Base-by-base conservation (phyloP, 2,113 vertebrate species). In the Rhombomys opimus region DNA sequence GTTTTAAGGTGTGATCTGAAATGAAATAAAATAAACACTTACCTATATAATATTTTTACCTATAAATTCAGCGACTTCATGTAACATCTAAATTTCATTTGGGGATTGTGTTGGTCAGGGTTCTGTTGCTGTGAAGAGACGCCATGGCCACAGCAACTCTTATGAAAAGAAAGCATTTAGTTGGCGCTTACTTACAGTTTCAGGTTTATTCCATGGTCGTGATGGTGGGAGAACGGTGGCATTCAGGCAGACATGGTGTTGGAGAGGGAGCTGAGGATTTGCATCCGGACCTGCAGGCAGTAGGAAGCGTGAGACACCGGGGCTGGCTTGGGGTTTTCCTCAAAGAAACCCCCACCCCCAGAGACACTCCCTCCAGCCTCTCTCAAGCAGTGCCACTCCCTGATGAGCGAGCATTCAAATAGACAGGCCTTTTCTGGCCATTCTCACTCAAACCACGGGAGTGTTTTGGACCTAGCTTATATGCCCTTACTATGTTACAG, bases 31-130 rank as follows among this genome's bases (percentile, higher is more conserved):
- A n/a, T 81, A 20, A 81, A 68, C 30, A 50, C 5, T 95, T 50
- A 92, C 67, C 32, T 57, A 38, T 0, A 54, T 2, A 77, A 38
- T 13, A 95, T 89, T 85, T 90, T 91, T 65, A 23, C 52, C 73
- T 46, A 22, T 84, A 88, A 86, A 72, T 86, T 93, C 67, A 91
- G 82, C 50, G 61, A 50, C 52, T 92, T 94, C 38, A 63, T n/a
- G 89, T 52, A 30, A 2, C 38, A 82, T 80, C 35, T 91, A 46
- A 94, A 91, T 89, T 73, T 54, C 50, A 77, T 75, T 54, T 90
- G 4, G 46, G 18, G 35, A 13, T 23, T 84, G n/a, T 63, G 59
- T 63, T 41, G 59, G n/a, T 84, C 59, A 84, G n/a, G 63, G n/a
- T 63, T 63, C n/a, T 84, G 27, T 63, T 41, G 59, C n/a, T 41